Percentiles rank a stretch among this genome's conserved stretches.
phyloP scores from a whole-genome alignment of 1,140 invertebrate genomes.

The Leucophenga varia region DNA sequence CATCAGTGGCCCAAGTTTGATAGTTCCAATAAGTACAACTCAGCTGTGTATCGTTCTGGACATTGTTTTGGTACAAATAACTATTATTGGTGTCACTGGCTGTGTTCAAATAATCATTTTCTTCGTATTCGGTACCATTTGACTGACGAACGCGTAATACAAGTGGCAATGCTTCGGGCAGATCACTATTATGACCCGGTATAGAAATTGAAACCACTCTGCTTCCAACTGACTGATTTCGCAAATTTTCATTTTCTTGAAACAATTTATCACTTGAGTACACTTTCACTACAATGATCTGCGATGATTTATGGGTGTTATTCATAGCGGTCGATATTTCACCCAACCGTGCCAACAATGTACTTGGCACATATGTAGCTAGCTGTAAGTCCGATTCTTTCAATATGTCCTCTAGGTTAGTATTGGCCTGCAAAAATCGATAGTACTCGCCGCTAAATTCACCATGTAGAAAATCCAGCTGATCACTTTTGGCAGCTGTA shows the following conservation, averaged over 20 bases:
- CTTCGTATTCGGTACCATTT: constrained; percentile 15
- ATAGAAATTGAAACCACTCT: constrained; percentile 61
- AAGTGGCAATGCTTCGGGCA: constrained; percentile 58
- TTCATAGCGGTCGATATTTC: constrained; percentile 23
- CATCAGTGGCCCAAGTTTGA: constrained; percentile 59
- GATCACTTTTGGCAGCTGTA: not conserved
- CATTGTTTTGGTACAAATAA: too few species aligned
- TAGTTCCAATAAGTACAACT: constrained; percentile 64
- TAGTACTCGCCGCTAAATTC: constrained; percentile 57
- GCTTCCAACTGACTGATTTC: constrained; percentile 34
- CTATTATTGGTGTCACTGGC: too few species aligned
- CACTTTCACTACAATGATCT: constrained; percentile 57
- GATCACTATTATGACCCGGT: constrained; percentile 59
- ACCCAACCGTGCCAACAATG: constrained; percentile 51
- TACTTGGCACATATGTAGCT: constrained; percentile 59
- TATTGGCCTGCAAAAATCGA: constrained; percentile 56
- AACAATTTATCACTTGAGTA: constrained; percentile 63
- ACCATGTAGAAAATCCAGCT: constrained; percentile 12
- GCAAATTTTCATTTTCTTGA: constrained; percentile 47
- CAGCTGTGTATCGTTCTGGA: too few species aligned
- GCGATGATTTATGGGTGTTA: constrained; percentile 2
- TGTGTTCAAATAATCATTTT: too few species aligned
- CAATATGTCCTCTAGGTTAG: constrained; percentile 56
- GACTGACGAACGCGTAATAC: constrained; percentile 44
- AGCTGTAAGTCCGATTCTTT: constrained; percentile 58